phyloP scores from a whole-genome alignment of 1,140 invertebrate species.

The Anoplophora glabripennis region DNA sequence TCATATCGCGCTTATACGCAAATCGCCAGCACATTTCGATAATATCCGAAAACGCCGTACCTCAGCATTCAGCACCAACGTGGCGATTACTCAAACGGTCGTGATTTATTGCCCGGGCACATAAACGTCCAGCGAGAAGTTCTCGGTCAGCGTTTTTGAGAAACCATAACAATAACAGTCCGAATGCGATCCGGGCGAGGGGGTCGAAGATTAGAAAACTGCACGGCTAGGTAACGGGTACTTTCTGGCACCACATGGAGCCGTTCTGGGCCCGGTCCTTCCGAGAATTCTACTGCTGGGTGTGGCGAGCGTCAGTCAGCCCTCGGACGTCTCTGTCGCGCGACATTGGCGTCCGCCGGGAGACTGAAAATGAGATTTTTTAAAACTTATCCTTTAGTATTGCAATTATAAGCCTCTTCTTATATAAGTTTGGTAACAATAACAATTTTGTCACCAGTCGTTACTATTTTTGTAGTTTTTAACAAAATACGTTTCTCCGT shows the following conservation, averaged over 20 bases:
- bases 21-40: neutral
- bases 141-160: slow-evolving; percentile 8
- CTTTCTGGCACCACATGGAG: slow-evolving; percentile 14
- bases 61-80: too few relatives aligned
- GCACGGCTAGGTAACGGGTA: slow-evolving; percentile 9
- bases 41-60: neutral
- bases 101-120: too few relatives aligned
- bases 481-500: too few relatives aligned
- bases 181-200: neutral
- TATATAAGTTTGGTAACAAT: too few relatives aligned
- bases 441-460: too few relatives aligned
- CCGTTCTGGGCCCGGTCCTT: slow-evolving; percentile 3
- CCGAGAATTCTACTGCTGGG: slow-evolving; percentile 13
- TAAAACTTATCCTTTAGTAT: too few relatives aligned
- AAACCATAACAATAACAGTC: slow-evolving; percentile 14
- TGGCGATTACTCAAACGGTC: too few relatives aligned
- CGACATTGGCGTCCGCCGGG: too few relatives aligned
- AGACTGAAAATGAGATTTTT: too few relatives aligned
- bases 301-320: neutral
- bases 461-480: too few relatives aligned
- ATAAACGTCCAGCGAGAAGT: neutral
- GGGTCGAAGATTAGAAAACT: slow-evolving; percentile 14
- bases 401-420: too few relatives aligned
- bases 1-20: neutral
- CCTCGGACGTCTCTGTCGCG: neutral